These are phyloP conservation scores for Aphelinus certus DNA, from an alignment of 1,140 invertebrate species.

Conservation along the genomic window DNA sequence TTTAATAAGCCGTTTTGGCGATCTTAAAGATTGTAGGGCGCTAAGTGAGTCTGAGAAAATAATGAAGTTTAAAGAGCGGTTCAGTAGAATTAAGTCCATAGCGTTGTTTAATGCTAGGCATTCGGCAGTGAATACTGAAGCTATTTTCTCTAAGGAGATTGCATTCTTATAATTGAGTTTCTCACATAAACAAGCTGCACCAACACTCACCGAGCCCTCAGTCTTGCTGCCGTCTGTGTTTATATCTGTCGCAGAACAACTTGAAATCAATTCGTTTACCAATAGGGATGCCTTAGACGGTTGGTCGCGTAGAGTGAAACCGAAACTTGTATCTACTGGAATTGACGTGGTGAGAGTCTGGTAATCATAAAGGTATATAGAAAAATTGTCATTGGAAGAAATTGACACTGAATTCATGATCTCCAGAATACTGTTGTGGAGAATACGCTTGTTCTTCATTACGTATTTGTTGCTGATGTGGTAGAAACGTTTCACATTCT, in stretches of 20 bases:
- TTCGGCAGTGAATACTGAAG: constrained; percentile 9
- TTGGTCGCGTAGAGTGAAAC: not conserved
- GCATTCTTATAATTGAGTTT: no score
- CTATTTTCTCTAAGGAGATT: not conserved
- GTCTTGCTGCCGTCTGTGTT: not conserved
- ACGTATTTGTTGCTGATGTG: not conserved
- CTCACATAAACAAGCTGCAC: no score
- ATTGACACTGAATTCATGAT: no score
- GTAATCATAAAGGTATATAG: not conserved
- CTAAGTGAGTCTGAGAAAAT: constrained; percentile 16
- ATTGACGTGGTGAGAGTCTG: not conserved
- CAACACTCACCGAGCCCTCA: no score
- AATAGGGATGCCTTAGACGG: not conserved
- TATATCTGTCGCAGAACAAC: not conserved
- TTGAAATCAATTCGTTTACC: not conserved
- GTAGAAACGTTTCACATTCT: not conserved
- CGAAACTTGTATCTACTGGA: not conserved
- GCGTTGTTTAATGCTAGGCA: constrained; percentile 17
- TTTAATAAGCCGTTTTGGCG: no score
- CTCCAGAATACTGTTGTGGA: no score
- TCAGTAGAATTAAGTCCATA: not conserved
- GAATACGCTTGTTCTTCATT: no score
- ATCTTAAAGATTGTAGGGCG: not conserved
- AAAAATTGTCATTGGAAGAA: not conserved
- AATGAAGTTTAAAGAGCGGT: not conserved